Percentiles rank a stretch among this genome's conserved stretches.
These are phyloP conservation scores for Athene noctua DNA, from an alignment of 2,113 vertebrate species.

Conservation along the genomic window DNA sequence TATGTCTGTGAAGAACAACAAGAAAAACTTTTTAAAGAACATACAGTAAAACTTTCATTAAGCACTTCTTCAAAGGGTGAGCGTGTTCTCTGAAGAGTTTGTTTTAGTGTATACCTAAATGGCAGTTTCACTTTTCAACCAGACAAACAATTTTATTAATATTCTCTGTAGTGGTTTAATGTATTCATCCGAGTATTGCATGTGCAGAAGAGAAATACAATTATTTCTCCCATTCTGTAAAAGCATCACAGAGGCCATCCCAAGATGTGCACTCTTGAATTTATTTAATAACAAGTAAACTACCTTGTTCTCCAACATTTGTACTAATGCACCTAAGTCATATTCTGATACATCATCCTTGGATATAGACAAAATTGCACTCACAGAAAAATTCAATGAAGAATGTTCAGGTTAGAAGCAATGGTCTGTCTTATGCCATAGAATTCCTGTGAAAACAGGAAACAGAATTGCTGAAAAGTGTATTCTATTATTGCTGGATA, in stretches of 20 bases:
- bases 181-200: neutral
- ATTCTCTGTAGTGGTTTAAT: neutral
- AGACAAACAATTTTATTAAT: neutral
- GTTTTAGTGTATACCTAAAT: neutral
- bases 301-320: neutral
- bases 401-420: neutral
- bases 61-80: neutral
- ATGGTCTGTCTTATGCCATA: neutral
- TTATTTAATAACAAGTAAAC: neutral
- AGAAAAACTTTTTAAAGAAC: neutral
- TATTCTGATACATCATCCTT: neutral
- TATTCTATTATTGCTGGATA: neutral
- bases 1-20: neutral
- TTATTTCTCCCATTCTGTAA: neutral
- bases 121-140: neutral
- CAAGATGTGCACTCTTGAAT: neutral
- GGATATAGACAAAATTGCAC: neutral
- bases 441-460: neutral
- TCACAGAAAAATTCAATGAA: neutral
- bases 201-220: neutral
- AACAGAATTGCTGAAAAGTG: neutral
- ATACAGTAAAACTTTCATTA: neutral
- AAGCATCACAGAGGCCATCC: neutral
- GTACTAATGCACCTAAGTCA: neutral
- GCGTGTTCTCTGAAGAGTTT: neutral